Evolutionary conservation across 2,113 vertebrate species (phyloP).

Genomic region (Pica pica): DNA sequence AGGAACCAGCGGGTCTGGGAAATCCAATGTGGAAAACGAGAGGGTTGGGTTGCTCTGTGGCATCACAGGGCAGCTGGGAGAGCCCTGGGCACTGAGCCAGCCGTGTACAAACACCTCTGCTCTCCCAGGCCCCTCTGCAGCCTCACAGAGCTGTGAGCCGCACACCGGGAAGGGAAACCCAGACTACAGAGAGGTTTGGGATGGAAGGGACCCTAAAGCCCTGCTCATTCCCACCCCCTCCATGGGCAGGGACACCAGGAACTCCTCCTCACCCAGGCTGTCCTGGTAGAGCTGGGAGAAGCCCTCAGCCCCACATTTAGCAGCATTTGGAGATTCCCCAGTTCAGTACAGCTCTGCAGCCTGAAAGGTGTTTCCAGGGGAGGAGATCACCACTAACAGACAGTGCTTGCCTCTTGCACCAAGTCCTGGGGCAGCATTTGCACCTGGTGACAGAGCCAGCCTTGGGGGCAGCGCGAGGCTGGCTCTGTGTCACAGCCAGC

Average conservation of each 20-base stretch:
- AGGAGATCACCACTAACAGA: rapidly evolving
- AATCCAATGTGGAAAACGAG: neutral
- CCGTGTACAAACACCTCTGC: too few relatives aligned
- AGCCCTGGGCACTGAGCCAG: neutral
- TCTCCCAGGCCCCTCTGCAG: neutral
- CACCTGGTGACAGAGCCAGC: neutral
- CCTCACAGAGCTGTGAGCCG: rapidly evolving
- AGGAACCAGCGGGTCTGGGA: neutral
- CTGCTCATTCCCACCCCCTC: too few relatives aligned
- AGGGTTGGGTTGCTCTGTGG: neutral
- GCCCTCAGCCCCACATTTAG: too few relatives aligned
- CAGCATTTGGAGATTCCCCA: neutral
- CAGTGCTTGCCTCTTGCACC: rapidly evolving
- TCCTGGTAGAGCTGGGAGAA: neutral
- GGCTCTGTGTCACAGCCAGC: neutral
- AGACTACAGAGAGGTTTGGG: too few relatives aligned
- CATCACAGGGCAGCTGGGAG: neutral
- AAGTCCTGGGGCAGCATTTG: neutral
- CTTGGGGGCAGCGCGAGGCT: neutral
- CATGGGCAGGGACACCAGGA: neutral
- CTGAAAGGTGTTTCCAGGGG: rapidly evolving
- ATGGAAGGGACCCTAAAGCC: too few relatives aligned
- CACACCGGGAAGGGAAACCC: neutral
- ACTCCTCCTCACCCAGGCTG: too few relatives aligned
- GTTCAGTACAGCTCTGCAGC: rapidly evolving